Evolutionary conservation across 2,113 vertebrate species (phyloP).

Genomic region (Gallinago jamesoni): DNA sequence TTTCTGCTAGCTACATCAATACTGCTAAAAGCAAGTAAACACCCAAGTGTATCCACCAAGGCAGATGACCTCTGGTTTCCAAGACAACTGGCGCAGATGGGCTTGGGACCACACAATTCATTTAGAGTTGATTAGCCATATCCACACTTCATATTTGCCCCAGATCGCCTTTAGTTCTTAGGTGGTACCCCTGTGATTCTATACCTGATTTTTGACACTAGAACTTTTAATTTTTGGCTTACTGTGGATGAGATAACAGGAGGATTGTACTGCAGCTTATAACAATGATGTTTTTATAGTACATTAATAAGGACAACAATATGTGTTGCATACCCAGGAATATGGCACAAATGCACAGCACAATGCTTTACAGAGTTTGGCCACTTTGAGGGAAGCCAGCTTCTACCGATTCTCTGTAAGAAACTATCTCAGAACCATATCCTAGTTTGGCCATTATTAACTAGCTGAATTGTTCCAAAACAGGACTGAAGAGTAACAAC

Average conservation of each 20-base stretch:
- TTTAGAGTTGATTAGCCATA: neutral
- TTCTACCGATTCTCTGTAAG: neutral
- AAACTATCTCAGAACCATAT: neutral
- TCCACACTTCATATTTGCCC: fast-evolving
- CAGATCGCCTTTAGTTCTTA: neutral
- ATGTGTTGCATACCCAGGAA: neutral
- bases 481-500: neutral
- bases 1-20: neutral
- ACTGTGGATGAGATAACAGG: neutral
- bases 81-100: neutral
- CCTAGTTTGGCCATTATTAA: neutral
- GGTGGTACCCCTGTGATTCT: neutral
- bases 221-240: neutral
- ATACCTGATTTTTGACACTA: neutral
- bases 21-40: neutral
- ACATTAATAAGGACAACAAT: neutral
- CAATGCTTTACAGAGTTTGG: neutral
- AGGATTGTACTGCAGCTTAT: neutral
- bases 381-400: neutral
- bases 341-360: neutral
- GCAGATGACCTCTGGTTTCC: neutral
- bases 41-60: neutral
- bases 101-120: neutral
- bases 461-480: neutral
- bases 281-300: neutral